Percentiles rank a stretch among this genome's conserved stretches.
Evolutionary conservation across 2,113 vertebrate genomes (phyloP).

Genomic region (Naja naja): DNA sequence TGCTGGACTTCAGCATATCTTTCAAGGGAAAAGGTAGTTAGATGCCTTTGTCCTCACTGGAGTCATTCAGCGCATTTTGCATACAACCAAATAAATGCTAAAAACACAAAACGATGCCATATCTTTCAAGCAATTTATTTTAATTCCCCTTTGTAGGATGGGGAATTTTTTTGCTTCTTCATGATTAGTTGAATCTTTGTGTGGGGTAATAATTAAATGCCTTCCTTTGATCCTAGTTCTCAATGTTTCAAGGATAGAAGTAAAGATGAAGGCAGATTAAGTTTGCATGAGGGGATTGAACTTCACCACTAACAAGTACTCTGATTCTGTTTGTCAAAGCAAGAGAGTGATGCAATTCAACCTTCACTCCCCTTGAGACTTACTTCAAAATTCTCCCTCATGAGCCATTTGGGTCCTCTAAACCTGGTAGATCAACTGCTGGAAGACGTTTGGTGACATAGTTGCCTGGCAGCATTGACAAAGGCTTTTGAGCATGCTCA

Average conservation of each 20-base stretch:
- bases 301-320: neutral
- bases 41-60: neutral
- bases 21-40: neutral
- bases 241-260: neutral
- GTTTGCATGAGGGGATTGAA: neutral
- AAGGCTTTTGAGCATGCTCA: neutral
- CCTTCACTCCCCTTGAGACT: neutral
- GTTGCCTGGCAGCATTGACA: neutral
- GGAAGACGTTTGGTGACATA: neutral
- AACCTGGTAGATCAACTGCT: neutral
- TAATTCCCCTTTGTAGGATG: neutral
- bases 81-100: neutral
- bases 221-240: neutral
- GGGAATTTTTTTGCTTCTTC: neutral
- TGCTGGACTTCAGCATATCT: neutral
- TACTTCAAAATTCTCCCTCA: neutral
- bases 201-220: neutral
- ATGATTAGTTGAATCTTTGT: neutral
- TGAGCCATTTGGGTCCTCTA: neutral
- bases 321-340: neutral
- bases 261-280: neutral
- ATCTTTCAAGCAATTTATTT: neutral
- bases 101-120: neutral
- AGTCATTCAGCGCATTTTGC: neutral
- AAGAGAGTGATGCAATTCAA: neutral